Percentiles rank a stretch among this genome's conserved stretches.
phyloP scores from a whole-genome alignment of 2,888 invertebrate species.

The Spodoptera exigua region DNA sequence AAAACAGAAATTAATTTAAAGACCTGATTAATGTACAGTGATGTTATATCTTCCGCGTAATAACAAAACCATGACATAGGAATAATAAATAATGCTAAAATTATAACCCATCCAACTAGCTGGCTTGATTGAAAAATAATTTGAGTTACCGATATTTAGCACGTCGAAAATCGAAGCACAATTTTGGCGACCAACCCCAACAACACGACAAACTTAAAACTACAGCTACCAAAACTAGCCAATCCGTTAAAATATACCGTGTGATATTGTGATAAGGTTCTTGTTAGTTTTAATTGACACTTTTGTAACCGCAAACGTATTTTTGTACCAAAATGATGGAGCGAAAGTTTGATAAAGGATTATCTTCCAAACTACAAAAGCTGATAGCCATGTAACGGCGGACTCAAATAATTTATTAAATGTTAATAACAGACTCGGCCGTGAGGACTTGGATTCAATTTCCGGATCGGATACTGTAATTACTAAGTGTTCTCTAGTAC shows the following conservation, averaged over 20 bases:
- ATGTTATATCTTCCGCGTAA: neutral
- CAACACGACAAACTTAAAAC: conserved; percentile 21
- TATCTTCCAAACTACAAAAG: conserved; percentile 51
- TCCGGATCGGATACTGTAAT: no score
- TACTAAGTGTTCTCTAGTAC: no score
- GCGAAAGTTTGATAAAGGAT: conserved; percentile 53
- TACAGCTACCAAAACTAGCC: neutral
- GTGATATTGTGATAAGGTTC: neutral
- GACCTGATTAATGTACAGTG: no score
- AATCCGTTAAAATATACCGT: conserved; percentile 15
- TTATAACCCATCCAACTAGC: conserved; percentile 21
- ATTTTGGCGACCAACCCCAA: conserved; percentile 37
- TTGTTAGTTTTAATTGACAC: neutral
- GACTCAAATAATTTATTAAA: conserved; percentile 53
- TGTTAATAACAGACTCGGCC: conserved; percentile 26
- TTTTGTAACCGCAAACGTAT: conserved; percentile 20
- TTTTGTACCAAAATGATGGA: conserved; percentile 40
- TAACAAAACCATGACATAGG: neutral
- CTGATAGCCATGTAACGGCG: conserved; percentile 19
- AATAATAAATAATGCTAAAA: conserved; percentile 17
- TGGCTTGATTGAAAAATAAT: conserved; percentile 58
- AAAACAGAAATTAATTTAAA: no score
- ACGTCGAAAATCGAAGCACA: conserved; percentile 49
- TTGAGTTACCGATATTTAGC: conserved; percentile 50
- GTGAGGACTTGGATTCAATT: no score